Evolutionary conservation across 2,113 vertebrate genomes (phyloP).

Genomic region (Cyphomyrus discorhynchus): DNA sequence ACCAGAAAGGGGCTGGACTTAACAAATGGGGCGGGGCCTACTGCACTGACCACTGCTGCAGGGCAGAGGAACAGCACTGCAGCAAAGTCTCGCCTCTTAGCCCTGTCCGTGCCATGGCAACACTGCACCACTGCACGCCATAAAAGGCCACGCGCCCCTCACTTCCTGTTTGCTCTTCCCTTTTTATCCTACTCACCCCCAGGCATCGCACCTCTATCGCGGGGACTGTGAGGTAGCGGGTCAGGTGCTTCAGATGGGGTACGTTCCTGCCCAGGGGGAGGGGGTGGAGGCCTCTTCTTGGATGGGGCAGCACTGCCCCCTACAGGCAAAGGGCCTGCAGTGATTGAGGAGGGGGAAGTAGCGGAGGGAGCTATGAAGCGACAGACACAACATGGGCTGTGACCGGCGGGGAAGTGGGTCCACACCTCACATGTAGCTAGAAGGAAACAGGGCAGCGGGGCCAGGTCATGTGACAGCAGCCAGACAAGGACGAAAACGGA

Average conservation of each 20-base stretch:
- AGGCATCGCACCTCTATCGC: slow-evolving; percentile 75
- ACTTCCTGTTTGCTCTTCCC: background rate
- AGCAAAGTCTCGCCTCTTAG: background rate
- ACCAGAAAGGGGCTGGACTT: background rate
- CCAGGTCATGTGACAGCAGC: background rate
- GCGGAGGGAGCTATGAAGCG: slow-evolving; percentile 62
- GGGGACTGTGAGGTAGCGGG: slow-evolving; percentile 79
- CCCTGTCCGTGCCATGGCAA: background rate
- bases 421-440: background rate
- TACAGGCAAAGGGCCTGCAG: slow-evolving; percentile 70
- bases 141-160: background rate
- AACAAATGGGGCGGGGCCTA: background rate
- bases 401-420: background rate
- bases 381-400: slow-evolving; percentile 37
- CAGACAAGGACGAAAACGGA: background rate
- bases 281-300: slow-evolving; percentile 88
- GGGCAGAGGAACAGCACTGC: background rate
- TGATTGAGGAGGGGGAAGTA: slow-evolving; percentile 74
- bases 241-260: slow-evolving; percentile 85
- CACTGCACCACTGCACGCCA: background rate
- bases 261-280: slow-evolving; percentile 86
- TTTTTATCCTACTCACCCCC: slow-evolving; percentile 68
- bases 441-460: background rate
- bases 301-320: slow-evolving; percentile 79
- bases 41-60: background rate